Base-by-base conservation (phyloP, 2,888 invertebrate species). In the Brachypalpus laphriformis region DNA sequence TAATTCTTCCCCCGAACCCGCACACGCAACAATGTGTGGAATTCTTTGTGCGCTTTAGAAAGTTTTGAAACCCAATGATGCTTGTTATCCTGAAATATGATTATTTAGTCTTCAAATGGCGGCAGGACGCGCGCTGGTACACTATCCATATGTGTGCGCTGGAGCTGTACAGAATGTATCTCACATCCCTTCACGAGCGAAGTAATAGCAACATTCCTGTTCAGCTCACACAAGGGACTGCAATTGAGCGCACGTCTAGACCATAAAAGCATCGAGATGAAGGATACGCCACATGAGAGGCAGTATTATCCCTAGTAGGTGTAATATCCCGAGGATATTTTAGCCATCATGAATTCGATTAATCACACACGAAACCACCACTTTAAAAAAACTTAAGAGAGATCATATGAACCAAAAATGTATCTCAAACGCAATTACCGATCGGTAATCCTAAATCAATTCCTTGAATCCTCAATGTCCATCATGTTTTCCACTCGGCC, bases 61-160 rank as follows among this genome's bases (percentile, higher is more conserved):
- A 75, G 16, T 63, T 75, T 63, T 75, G 37, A 61, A 75, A 63
- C 81, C 59, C 75, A 81, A 81, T 81, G 75, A 81, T 75, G 81
- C 81, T 81, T 81, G 81, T 81, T 81, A 81, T 75, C 68, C 45
- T 70, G 75, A 81, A 75, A 70, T 81, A 81, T 76, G 81, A 75
- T 81, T 81, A 81, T 81, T 81, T 70, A 70, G 75, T 75, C 63
- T 28, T 75, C 47, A 63, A 75, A 75, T 61, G 74, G 61, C 51
- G 45, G 57, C 34, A 18, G 54, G 9, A 22, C 34, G 40, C 11
- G 40, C 7, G 71, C 34, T 47, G 28, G 70, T 57, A 28, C 18
- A 7, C 2, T 4, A 14, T 14, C 45, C 61, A 45, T 47, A 34
- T 51, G 54, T 63, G 16, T 34, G 49, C n/a, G n/a, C 14, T 22